phyloP scores from a whole-genome alignment of 2,113 vertebrate species.

The Phocoena phocoena region DNA sequence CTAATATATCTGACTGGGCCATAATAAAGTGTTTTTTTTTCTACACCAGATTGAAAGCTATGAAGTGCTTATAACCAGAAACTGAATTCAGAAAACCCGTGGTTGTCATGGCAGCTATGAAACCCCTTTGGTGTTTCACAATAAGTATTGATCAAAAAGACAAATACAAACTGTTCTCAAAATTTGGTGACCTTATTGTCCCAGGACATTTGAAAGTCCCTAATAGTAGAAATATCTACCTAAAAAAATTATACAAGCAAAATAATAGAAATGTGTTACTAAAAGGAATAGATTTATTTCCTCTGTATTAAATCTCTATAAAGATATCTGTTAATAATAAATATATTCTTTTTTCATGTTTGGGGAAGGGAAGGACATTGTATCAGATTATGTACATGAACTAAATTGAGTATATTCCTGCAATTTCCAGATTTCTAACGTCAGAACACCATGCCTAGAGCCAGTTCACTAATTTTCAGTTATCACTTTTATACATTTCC shows the following conservation, averaged over 20 bases:
- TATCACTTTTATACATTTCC: neutral
- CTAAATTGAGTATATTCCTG: neutral
- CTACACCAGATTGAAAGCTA: neutral
- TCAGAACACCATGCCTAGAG: neutral
- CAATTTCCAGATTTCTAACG: neutral
- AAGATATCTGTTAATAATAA: neutral
- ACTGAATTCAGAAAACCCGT: neutral
- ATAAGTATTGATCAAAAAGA: neutral
- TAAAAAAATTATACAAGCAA: neutral
- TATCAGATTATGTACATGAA: neutral
- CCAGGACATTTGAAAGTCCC: neutral
- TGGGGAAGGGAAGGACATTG: neutral
- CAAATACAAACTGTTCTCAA: neutral
- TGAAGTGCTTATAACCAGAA: neutral
- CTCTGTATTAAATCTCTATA: neutral
- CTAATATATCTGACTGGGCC: neutral
- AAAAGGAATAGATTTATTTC: neutral
- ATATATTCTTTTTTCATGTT: neutral
- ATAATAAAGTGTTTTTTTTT: neutral
- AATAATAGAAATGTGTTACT: neutral
- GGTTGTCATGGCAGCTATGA: neutral
- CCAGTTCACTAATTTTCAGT: neutral
- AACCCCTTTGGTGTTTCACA: neutral
- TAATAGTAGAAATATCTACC: neutral
- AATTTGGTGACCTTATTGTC: neutral